Percentiles rank a stretch among this genome's conserved stretches.
phyloP scores from a whole-genome alignment of 1,140 invertebrate species.

The Daktulosphaira vitifoliae region DNA sequence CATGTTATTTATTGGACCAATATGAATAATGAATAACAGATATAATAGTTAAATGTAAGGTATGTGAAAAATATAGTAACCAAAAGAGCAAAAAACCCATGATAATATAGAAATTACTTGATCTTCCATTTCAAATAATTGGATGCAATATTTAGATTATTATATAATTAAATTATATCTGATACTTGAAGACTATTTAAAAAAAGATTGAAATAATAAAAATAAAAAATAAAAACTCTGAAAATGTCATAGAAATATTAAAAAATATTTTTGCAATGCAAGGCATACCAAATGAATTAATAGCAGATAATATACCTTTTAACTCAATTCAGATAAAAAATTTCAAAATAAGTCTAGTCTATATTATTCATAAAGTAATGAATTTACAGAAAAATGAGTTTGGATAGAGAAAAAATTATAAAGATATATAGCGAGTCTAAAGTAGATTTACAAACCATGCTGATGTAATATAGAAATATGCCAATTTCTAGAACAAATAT shows the following conservation, averaged over 20 bases:
- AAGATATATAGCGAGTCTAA: background rate
- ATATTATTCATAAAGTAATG: background rate
- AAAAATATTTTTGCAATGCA: conserved; percentile 13
- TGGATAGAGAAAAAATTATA: background rate
- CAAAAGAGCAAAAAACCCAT: background rate
- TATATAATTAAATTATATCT: background rate
- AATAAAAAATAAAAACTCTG: background rate
- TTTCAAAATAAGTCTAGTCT: background rate
- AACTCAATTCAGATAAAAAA: background rate
- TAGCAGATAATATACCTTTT: background rate
- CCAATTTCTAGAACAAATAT: background rate
- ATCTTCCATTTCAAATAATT: background rate
- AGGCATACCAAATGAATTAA: conserved; percentile 1
- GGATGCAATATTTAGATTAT: background rate
- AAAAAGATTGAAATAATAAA: conserved; percentile 10
- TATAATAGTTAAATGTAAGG: conserved; percentile 3
- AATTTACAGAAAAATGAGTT: conserved; percentile 4
- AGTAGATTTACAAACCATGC: background rate
- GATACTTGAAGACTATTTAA: background rate
- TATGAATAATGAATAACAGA: conserved; percentile 9
- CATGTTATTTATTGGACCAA: conserved; percentile 7
- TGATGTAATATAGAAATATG: conserved; percentile 7
- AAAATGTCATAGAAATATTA: background rate
- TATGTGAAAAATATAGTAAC: conserved; percentile 1
- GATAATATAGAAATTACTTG: no score